Evolutionary conservation across 2,113 vertebrate species (phyloP).

Genomic region (Prionailurus bengalensis): DNA sequence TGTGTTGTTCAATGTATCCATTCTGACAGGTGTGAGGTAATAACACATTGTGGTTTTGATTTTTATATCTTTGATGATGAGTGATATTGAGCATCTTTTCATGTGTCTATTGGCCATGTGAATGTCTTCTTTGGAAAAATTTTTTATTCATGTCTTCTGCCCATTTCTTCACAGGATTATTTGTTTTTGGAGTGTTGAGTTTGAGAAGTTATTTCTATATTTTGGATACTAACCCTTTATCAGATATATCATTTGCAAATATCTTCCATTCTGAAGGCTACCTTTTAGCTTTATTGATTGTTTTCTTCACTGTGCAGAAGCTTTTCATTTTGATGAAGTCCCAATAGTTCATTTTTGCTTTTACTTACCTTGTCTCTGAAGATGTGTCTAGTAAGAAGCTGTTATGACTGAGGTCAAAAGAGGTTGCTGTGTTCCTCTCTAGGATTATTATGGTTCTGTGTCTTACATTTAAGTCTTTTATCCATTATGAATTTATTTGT

Average conservation of each 20-base stretch:
- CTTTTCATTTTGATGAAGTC: background rate
- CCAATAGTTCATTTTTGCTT: background rate
- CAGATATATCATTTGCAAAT: background rate
- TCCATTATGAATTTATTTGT: background rate
- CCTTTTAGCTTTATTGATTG: background rate
- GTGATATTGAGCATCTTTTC: background rate
- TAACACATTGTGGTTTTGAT: background rate
- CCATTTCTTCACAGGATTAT: background rate
- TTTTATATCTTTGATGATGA: background rate
- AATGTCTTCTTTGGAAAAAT: background rate
- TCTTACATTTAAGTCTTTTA: background rate
- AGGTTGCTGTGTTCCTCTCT: background rate
- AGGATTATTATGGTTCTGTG: background rate
- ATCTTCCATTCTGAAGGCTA: background rate
- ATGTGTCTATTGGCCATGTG: background rate
- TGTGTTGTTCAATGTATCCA: background rate
- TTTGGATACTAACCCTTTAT: background rate
- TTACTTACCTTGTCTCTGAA: background rate
- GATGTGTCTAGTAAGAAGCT: background rate
- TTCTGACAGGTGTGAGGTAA: background rate
- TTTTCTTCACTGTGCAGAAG: background rate
- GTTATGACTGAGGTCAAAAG: background rate
- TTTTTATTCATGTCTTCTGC: background rate
- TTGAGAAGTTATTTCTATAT: background rate
- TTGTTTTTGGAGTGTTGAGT: background rate